Percentiles rank a stretch among this genome's conserved stretches.
Conservation (phyloP, 2,888 invertebrate species). For the Cheilosia urbana region DNA sequence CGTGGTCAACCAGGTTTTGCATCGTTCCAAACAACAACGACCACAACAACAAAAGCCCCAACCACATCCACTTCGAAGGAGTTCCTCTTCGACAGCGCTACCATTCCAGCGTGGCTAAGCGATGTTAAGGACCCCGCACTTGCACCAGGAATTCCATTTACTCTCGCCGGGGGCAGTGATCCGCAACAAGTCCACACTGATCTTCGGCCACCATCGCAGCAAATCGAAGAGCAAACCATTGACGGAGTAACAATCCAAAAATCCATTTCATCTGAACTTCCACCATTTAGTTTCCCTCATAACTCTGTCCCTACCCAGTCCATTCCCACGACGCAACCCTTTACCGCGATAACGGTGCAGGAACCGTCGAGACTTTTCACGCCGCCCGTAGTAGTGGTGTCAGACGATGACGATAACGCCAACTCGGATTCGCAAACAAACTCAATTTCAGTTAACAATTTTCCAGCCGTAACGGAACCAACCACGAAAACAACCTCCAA, state of each 20-base stretch:
- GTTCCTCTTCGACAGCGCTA: constrained; percentile 80
- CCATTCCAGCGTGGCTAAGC: constrained; percentile 81
- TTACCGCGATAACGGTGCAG: constrained; percentile 56
- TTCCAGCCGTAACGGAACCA: constrained; percentile 81
- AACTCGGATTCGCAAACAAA: constrained; percentile 73
- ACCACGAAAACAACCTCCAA: constrained; percentile 76
- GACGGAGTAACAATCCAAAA: constrained; percentile 65
- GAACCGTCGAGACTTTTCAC: constrained; percentile 64
- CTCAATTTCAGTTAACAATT: constrained; percentile 80
- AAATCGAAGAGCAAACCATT: constrained; percentile 43
- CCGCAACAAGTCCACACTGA: constrained; percentile 64
- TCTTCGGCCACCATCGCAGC: constrained; percentile 75
- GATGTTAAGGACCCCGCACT: constrained; percentile 81
- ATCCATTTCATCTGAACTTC: constrained; percentile 69
- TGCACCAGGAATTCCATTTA: constrained; percentile 80
- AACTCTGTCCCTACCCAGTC: constrained; percentile 70
- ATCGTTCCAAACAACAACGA: constrained; percentile 51
- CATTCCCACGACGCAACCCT: constrained; percentile 51
- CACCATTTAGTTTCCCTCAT: constrained; percentile 43
- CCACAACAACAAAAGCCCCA: constrained; percentile 73
- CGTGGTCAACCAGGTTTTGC: constrained; percentile 12
- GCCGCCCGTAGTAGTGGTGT: constrained; percentile 47
- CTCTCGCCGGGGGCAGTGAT: constrained; percentile 25
- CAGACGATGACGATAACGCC: constrained; percentile 61
- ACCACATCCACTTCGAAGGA: constrained; percentile 60